Evolutionary conservation across 2,888 invertebrate genomes (phyloP).

Genomic region (Watsonalla binaria): DNA sequence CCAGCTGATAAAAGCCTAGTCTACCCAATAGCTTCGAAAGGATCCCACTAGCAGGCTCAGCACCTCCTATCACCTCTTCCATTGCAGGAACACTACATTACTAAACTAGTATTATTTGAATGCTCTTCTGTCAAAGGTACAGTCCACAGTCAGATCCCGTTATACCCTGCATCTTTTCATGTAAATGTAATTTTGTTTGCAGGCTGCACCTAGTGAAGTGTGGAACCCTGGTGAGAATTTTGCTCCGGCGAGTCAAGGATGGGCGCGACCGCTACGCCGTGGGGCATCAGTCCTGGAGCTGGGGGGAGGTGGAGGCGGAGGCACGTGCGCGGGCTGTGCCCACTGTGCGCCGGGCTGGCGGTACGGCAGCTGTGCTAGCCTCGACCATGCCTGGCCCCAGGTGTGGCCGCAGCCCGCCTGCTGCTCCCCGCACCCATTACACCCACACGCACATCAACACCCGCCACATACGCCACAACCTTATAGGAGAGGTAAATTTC

Average conservation of each 20-base stretch:
- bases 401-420: constrained; percentile 38
- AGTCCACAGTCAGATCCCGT: no score
- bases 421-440: constrained; percentile 34
- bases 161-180: no score
- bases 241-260: constrained; percentile 30
- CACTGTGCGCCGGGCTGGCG: constrained; percentile 52
- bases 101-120: no score
- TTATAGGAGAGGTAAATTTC: constrained; percentile 54
- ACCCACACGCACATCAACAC: constrained; percentile 40
- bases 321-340: constrained; percentile 35
- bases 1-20: no score
- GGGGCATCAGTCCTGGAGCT: constrained; percentile 66
- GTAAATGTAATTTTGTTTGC: constrained; percentile 3
- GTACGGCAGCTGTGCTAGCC: constrained; percentile 67
- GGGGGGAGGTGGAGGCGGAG: constrained; percentile 36
- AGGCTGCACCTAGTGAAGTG: constrained; percentile 34
- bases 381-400: constrained; percentile 55
- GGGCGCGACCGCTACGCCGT: constrained; percentile 60
- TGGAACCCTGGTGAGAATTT: constrained; percentile 52
- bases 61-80: no score
- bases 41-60: no score
- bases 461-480: constrained; percentile 60
- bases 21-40: no score
- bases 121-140: no score
- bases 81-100: no score